Percentiles rank a stretch among this genome's conserved stretches.
Evolutionary conservation across 1,140 invertebrate genomes (phyloP).

Genomic region (Babylonia areolata): DNA sequence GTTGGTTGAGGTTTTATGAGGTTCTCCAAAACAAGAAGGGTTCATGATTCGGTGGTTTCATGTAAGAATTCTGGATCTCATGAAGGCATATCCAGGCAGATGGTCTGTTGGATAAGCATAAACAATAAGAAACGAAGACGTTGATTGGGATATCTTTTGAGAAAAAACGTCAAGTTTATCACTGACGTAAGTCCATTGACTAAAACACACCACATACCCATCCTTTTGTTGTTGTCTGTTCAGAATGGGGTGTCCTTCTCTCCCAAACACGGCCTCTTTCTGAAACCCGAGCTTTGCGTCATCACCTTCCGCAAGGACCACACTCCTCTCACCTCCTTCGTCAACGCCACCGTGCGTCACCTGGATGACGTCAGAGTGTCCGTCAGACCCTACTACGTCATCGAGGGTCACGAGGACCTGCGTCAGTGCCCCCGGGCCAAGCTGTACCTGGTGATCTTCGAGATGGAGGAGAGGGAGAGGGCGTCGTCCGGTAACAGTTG

Average conservation of each 20-base stretch:
- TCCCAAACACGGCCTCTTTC: slow-evolving; percentile 54
- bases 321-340: slow-evolving; percentile 47
- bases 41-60: too few species aligned
- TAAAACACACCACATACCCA: background rate
- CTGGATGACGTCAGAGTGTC: slow-evolving; percentile 54
- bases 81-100: too few species aligned
- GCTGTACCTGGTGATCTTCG: slow-evolving; percentile 59
- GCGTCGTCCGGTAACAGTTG: background rate
- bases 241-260: slow-evolving; percentile 52
- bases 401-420: slow-evolving; percentile 55
- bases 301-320: slow-evolving; percentile 56
- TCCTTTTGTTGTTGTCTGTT: background rate
- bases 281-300: slow-evolving; percentile 61
- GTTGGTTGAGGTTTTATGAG: too few species aligned
- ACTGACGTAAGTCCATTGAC: too few species aligned
- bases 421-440: slow-evolving; percentile 56
- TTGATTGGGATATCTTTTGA: too few species aligned
- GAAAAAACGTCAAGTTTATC: too few species aligned
- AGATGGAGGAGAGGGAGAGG: slow-evolving; percentile 52
- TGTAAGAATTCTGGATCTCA: too few species aligned
- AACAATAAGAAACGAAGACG: too few species aligned
- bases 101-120: too few species aligned
- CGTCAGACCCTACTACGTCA: slow-evolving; percentile 51
- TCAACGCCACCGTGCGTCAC: slow-evolving; percentile 53
- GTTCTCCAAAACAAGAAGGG: too few species aligned